These are phyloP conservation scores for Emys orbicularis DNA, from an alignment of 2,797 vertebrate genomes.

Conservation along the genomic window DNA sequence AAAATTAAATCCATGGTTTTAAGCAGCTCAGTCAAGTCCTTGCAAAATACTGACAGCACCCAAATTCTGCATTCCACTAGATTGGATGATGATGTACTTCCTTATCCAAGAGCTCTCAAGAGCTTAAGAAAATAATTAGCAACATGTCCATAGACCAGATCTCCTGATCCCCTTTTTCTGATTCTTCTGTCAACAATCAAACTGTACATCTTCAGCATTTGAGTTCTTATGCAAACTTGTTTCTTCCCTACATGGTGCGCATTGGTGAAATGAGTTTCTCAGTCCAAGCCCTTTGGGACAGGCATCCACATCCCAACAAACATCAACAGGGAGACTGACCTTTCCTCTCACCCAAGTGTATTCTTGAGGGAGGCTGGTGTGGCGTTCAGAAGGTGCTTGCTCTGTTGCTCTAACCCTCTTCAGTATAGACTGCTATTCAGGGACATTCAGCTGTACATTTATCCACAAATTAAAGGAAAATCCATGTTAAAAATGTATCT, in stretches of 20 bases:
- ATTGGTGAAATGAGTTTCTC: neutral
- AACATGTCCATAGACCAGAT: neutral
- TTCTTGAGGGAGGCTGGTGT: neutral
- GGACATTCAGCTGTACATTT: neutral
- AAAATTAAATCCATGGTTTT: neutral
- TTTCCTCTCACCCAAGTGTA: neutral
- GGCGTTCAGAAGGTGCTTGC: neutral
- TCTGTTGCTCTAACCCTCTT: neutral
- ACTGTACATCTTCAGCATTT: neutral
- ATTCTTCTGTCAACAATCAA: neutral
- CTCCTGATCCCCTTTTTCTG: neutral
- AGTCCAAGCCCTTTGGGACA: neutral
- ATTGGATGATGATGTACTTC: neutral
- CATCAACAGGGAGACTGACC: no score
- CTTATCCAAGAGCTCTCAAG: neutral
- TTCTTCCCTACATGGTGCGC: accelerated
- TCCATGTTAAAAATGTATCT: neutral
- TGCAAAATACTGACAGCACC: neutral
- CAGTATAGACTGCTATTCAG: neutral
- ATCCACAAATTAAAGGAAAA: neutral
- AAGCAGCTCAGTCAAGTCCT: neutral
- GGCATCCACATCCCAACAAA: no score
- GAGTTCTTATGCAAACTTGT: accelerated
- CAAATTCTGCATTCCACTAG: neutral
- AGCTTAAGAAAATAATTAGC: neutral